Base-by-base conservation (phyloP, 2,888 invertebrate genomes). In the Tenthredo amoena region DNA sequence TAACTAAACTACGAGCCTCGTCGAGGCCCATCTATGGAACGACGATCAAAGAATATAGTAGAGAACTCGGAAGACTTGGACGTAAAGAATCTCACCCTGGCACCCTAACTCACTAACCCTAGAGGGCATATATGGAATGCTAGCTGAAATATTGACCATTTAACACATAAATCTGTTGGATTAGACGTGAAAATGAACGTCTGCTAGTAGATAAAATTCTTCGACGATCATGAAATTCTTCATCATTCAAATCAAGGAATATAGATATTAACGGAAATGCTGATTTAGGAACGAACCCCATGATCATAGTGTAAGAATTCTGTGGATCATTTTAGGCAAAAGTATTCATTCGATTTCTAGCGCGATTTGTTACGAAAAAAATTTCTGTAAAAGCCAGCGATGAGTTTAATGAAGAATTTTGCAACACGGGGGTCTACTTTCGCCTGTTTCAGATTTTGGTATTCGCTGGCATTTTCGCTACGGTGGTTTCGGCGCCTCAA, bases 401-500 rank as follows among this genome's bases (percentile, higher is more conserved):
- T n/a, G 37, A 71, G 15, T 15, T n/a, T 15, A 7, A n/a, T 71
- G 9, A 71, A 34, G 5, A 71, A 71, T 71, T 37, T 5, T 37
- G 18, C 71, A 34, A 37, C 18, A 71, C 7, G 71, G 37, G 18
- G 55, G 6, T 55, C n/a, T 21, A 21, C 40, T n/a, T 50, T 85
- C 15, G 2, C 18, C 15, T 81, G n/a, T 83, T 85, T 18, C 85
- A 85, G 76, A 79, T 85, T 83, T 55, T 82, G 15, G 9, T 72
- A 26, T 86, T 84, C 43, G 76, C 74, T 18, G 76, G 34, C 37
- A 12, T 83, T 55, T 65, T 90, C 86, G 90, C 87, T 31, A 88
- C 89, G 58, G 88, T 88, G 68, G n/a, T 88, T 3, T 91, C 91
- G 5, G 93, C 93, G 12, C 93, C 93, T 1, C 93, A 92, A 65